Conservation (phyloP, 2,113 vertebrate genomes). For the Odobenus rosmarus region DNA sequence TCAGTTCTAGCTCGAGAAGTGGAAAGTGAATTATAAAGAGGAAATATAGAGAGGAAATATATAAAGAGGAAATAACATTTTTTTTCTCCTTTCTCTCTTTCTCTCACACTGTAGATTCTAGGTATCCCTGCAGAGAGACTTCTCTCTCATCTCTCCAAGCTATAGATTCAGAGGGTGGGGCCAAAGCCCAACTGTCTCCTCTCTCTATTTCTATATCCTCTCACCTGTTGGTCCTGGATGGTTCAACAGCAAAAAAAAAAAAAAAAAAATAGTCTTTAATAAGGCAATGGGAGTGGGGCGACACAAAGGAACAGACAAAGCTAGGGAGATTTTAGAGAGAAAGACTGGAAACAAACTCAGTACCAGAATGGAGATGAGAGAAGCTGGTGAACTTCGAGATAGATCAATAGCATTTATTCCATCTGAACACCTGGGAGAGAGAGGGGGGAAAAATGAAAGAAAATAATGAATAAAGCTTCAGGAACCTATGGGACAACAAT, state of each 20-base stretch:
- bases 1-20: background rate
- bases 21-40: background rate
- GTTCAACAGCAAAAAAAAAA: background rate
- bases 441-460: background rate
- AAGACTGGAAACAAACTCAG: background rate
- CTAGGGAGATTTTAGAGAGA: background rate
- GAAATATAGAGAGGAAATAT: background rate
- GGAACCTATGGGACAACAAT: background rate
- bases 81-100: background rate
- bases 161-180: background rate
- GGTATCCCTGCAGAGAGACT: background rate
- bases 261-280: background rate
- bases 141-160: background rate
- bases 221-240: background rate
- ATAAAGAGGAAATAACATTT: background rate
- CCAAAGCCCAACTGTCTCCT: background rate
- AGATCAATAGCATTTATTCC: background rate
- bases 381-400: background rate
- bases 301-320: background rate
- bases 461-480: background rate
- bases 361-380: background rate
- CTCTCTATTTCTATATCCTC: background rate
- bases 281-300: background rate
- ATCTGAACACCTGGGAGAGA: background rate
- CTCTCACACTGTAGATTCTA: too few relatives aligned